Base-by-base conservation (phyloP, 2,888 invertebrate genomes). In the Metacarcinus magister region DNA sequence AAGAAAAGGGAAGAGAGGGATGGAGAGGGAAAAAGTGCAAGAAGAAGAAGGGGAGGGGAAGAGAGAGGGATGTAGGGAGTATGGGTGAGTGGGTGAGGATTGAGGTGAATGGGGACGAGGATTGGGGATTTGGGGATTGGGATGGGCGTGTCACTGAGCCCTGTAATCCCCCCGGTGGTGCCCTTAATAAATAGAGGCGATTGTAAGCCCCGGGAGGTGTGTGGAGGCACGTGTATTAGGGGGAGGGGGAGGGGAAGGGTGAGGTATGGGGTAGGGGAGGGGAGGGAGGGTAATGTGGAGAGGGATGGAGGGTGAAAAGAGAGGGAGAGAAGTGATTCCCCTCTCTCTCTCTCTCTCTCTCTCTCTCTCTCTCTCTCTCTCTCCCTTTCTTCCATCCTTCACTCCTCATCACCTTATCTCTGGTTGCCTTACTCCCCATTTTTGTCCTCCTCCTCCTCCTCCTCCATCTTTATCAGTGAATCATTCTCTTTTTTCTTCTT, bases 161-260 rank as follows among this genome's bases (percentile, higher is more conserved):
- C 19, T 28, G 94, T 94, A 94, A 94, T 94, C 94, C 89, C 87
- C 67, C 43, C 44, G 67, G 16, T 67, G 67, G 67, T 19, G 60
- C 3, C 39, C n/a, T 28, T 91, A 95, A 91, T 95, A 95, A 95
- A 95, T 94, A 94, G 94, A 87, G 89, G 48, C 54, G 89, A 89
- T 89, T 89, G 75, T 94, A 94, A 94, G 48, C 94, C 94, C 7
- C 54, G 8, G 32, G 28, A 28, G 39, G 32, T 44, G 44, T 82
- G 87, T 82, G 32, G 19, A 39, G 89, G 54, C 94, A 94, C 94
- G 94, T 67, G 90, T 46, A 10, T 46, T 46, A 10, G 10, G 16
- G 28, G 75, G 28, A 75, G 16, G 75, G 28, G 75, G 10, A 75
- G 75, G 75, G 28, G 10, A 7, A 7, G 28, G 28, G 75, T 28